Conservation (phyloP, 2,113 vertebrate species). For the Syngnathus scovelli region DNA sequence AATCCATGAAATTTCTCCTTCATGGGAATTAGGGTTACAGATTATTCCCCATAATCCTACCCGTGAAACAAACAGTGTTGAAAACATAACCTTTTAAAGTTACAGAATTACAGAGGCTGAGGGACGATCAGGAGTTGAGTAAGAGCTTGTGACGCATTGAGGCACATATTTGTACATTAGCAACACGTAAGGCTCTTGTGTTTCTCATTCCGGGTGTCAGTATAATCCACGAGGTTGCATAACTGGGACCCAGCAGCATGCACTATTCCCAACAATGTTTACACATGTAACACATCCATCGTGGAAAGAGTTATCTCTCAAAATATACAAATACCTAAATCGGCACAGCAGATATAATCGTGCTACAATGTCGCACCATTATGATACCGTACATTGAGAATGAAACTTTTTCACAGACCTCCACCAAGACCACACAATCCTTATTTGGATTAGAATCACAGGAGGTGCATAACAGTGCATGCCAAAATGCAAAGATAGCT, state of each 20-base stretch:
- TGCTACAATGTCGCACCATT: not conserved
- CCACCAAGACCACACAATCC: not conserved
- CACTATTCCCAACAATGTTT: not conserved
- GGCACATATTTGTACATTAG: conserved; percentile 16
- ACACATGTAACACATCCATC: conserved; percentile 2
- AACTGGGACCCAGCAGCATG: conserved; percentile 2
- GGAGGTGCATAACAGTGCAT: not conserved
- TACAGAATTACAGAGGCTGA: not conserved
- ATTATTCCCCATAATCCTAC: not conserved
- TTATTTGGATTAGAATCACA: not conserved
- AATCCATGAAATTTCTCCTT: too few species aligned
- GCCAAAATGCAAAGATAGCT: not conserved
- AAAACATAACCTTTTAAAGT: not conserved
- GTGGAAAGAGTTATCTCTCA: not conserved
- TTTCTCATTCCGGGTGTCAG: conserved; percentile 17
- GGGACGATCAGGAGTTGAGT: not conserved
- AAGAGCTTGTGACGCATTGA: not conserved
- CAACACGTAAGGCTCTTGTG: conserved; percentile 9
- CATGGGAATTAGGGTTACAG: not conserved
- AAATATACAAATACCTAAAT: not conserved
- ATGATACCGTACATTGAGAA: not conserved
- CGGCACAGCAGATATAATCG: not conserved
- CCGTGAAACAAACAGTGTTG: not conserved
- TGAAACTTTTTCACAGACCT: not conserved
- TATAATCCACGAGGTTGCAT: not conserved